Evolutionary conservation across 2,888 invertebrate genomes (phyloP), one percentile per base, ranked within the genome.

Genomic region (Cryptus armator): DNA sequence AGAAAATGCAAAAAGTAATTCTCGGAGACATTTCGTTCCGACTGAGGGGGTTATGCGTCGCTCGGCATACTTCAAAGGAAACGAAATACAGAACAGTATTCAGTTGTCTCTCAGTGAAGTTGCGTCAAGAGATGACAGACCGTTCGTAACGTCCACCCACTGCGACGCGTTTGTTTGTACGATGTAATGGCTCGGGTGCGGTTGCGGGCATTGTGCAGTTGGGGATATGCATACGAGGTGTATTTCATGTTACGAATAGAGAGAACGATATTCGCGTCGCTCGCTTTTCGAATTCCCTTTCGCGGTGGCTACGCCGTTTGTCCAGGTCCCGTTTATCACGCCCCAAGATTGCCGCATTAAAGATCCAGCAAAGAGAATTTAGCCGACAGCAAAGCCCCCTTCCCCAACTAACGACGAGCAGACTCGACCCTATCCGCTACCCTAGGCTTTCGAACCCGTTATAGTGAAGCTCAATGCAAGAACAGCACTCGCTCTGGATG

Each of bases 331-430:
- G 82, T 93, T 93, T 93, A 93, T 93, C 93, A 93, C 93, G 92
- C 93, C 92, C 92, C 90, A 88, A 92, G 93, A 93, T 93, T 93
- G 93, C 91, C 90, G 90, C 93, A 93, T 93, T 93, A 93, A 93
- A 92, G 92, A 92, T 93, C 92, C 92, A 93, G 92, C 92, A 93
- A 93, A 93, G 93, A 89, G 93, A 92, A 92, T 92, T 88, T 37
- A 89, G 79, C 83, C 82, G 81, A 86, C 83, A 71, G 84, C 72
- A 16, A 62, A 66, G 10, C 32, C 64, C 29, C 32, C 64, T 24
- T 48, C 74, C 56, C 67, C 19, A 24, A 70, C 68, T 32, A 46
- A 56, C 37, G 62, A 56, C 53, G 72, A 78, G n/a, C 67, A 51
- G 62, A 71, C 59, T 68, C 48, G n/a, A 29, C 59, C 80, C 64